Evolutionary conservation across 2,797 vertebrate species (phyloP), one percentile per base, ranked within the genome.

Genomic region (Sebastes elongatus): DNA sequence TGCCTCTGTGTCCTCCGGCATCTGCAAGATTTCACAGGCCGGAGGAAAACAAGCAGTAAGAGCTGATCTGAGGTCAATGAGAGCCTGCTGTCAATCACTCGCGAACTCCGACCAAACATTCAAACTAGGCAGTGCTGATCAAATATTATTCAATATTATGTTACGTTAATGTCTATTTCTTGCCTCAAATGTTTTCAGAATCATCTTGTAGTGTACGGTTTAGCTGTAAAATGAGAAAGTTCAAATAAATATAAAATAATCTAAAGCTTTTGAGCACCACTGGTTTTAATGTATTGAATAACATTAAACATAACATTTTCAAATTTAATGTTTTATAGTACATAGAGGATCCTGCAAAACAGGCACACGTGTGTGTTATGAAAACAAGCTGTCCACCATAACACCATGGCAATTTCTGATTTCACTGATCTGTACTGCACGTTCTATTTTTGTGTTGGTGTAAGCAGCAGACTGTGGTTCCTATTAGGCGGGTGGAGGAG

Each of bases 391-490:
- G 4, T 74, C 20, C 22, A 32, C 25, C 27, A 59, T 10, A 65
- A 30, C 23, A 32, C 13, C 10, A 22, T 6, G n/a, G 4, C 4
- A 27, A 7, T 9, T 13, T 62, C 16, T 77, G 13, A 60, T 74
- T 61, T 68, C 32, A 49, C 42, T 33, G 5, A 27, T 82, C 25
- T 57, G 27, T 30, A 25, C 57, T 55, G 70, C 3, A 52, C 7
- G 0, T 28, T 63, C 33, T 84, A 3, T 67, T 82, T 76, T 33
- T 67, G 63, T 77, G 60, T 28, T 30, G 9, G 28, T 74, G 71
- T 49, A 25, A 75, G 71, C 65, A 38, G 69, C 65, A 73, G 52
- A 67, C 69, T 78, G 80, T 59, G 55, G 42, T 76, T 80, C 75
- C 80, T 62, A 52, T 55, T 16, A 77, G 60, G 68, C 13, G 11